Evolutionary conservation across 2,888 invertebrate species (phyloP).

Genomic region (Dicyrtoma fusca): DNA sequence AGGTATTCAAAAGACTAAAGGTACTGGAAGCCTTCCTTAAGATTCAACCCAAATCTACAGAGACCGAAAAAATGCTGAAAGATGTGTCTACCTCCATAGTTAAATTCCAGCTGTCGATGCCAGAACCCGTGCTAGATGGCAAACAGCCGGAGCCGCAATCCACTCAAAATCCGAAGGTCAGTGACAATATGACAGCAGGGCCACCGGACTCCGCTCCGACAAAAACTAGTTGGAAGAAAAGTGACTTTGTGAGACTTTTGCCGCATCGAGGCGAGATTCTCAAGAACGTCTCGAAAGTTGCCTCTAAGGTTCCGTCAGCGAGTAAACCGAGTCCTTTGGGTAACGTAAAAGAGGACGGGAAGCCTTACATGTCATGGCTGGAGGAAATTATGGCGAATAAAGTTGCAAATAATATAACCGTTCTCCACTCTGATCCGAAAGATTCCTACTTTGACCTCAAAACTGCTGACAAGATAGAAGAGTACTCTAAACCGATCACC

Average conservation of each 20-base stretch:
- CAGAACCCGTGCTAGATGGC: too few species aligned
- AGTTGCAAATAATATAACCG: neutral
- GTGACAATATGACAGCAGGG: neutral
- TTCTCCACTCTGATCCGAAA: neutral
- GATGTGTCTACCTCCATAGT: neutral
- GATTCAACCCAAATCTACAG: neutral
- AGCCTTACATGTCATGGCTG: slow-evolving; percentile 18
- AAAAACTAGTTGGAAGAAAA: slow-evolving; percentile 21
- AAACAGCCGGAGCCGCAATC: neutral
- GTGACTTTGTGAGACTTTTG: slow-evolving; percentile 15
- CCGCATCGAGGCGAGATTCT: slow-evolving; percentile 23
- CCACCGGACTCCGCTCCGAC: neutral
- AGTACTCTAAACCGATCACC: neutral
- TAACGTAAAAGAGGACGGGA: neutral
- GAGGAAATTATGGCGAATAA: slow-evolving; percentile 23
- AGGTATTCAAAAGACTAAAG: too few species aligned
- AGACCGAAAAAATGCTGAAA: neutral
- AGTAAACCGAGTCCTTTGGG: too few species aligned
- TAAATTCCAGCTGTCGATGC: too few species aligned
- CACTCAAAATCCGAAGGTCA: neutral
- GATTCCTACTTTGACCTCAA: too few species aligned
- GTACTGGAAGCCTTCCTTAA: too few species aligned
- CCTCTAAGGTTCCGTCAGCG: neutral
- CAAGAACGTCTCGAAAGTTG: slow-evolving; percentile 13
- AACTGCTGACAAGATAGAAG: neutral